Base-by-base conservation (phyloP, 1,140 invertebrate species). In the Mizuhopecten yessoensis region DNA sequence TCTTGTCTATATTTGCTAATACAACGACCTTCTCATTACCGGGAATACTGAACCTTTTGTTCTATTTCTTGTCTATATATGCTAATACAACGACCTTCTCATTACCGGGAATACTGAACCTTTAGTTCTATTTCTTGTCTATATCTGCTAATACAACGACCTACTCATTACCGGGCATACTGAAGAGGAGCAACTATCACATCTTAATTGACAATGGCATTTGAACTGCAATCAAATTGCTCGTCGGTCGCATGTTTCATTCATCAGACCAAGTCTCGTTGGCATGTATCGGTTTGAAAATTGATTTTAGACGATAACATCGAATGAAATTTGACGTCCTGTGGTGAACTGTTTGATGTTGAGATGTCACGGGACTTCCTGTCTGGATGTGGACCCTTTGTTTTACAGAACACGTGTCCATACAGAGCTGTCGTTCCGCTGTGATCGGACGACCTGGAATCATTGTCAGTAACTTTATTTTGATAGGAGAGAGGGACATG, bases 321-420 rank as follows among this genome's bases (percentile, higher is more conserved):
- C 57, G 57, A 29, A 75, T 75, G 0, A 75, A 75, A 75, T 75
- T 75, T 23, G 57, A 29, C 29, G 29, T 75, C 57, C 57, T n/a
- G 57, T 75, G 23, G 57, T 75, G 29, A 75, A 75, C 3, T 75
- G 1, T 75, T 75, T 75, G 57, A 75, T 75, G 57, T 75, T 29
- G 57, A 75, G 57, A 75, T 29, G 57, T 75, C 57, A 75, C 57
- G 57, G 57, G 17, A 17, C n/a, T 9, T 75, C 57, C 57, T 29
- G 57, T 75, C n/a, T 17, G n/a, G 57, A 9, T n/a, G 3, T 29
- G 57, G 23, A 75, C 57, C 57, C 15, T 17, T 75, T 75, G 57
- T 75, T 75, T 75, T 75, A n/a, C 57, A 17, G 57, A n/a, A 75
- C 57, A 75, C 57, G 57, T 75, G 57, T 75, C n/a, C n/a, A n/a